Conservation (phyloP, 2,888 invertebrate genomes). For the Oligia strigilis region DNA sequence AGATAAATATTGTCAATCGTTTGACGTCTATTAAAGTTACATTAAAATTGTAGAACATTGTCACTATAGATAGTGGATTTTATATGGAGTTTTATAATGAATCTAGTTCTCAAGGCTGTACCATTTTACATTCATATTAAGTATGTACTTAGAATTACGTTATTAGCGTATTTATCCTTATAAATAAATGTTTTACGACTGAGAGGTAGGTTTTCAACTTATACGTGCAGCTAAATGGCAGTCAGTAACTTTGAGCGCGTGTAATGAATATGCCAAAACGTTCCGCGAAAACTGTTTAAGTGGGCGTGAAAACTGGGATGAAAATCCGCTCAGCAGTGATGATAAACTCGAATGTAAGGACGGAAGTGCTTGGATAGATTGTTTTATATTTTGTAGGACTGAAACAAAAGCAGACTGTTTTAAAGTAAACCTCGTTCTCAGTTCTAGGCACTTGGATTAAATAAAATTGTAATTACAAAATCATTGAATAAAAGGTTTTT, state of each 20-base stretch:
- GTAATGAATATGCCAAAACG: slow-evolving; percentile 57
- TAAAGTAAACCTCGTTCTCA: neutral
- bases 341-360: slow-evolving; percentile 38
- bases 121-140: slow-evolving; percentile 66
- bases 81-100: slow-evolving; percentile 61
- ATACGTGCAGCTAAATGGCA: slow-evolving; percentile 27
- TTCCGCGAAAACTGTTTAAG: slow-evolving; percentile 53
- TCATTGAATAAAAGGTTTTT: neutral
- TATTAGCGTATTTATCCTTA: slow-evolving; percentile 59
- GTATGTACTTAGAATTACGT: slow-evolving; percentile 55
- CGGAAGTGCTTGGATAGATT: slow-evolving; percentile 26
- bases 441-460: neutral
- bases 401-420: slow-evolving; percentile 5
- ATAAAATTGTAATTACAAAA: neutral
- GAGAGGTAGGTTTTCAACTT: slow-evolving; percentile 15
- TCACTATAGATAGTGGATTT: slow-evolving; percentile 60
- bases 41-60: slow-evolving; percentile 83
- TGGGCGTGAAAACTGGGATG: slow-evolving; percentile 48
- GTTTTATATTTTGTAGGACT: slow-evolving; percentile 21
- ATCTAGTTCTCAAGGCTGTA: slow-evolving; percentile 64
- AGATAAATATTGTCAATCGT: slow-evolving; percentile 87
- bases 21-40: slow-evolving; percentile 84
- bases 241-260: slow-evolving; percentile 43
- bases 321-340: slow-evolving; percentile 41
- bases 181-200: slow-evolving; percentile 21